Evolutionary conservation across 2,888 invertebrate genomes (phyloP).

Genomic region (Netelia virgata): DNA sequence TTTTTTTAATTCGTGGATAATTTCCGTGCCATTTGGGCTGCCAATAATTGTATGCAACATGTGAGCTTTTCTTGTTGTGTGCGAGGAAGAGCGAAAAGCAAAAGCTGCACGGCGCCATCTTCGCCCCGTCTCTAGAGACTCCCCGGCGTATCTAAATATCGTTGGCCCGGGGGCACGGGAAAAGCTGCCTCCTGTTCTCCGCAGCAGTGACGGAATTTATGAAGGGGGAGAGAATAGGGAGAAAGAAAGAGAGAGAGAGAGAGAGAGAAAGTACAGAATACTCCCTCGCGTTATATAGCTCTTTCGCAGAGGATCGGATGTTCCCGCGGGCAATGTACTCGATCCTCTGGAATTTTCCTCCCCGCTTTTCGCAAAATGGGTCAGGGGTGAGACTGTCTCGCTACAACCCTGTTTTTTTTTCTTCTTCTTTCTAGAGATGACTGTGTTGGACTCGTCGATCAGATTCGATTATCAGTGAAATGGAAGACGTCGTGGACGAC

Average conservation of each 20-base stretch:
- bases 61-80: constrained; percentile 1
- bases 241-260: constrained; percentile 24
- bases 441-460: constrained; percentile 20
- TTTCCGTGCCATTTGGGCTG: neutral
- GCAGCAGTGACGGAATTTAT: constrained; percentile 77
- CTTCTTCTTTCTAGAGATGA: constrained; percentile 25
- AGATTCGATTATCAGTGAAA: constrained; percentile 63
- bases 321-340: constrained; percentile 59
- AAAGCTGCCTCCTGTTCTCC: constrained; percentile 62
- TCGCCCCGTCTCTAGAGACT: constrained; percentile 50
- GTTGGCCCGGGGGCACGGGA: constrained; percentile 73
- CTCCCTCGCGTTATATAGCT: constrained; percentile 33
- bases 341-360: constrained; percentile 61
- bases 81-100: constrained; percentile 46
- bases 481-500: constrained; percentile 42
- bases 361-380: constrained; percentile 75
- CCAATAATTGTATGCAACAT: neutral
- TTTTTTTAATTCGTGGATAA: neutral
- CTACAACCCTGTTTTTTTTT: constrained; percentile 18
- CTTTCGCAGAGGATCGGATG: constrained; percentile 48
- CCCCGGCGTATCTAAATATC: constrained; percentile 77
- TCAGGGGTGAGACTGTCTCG: constrained; percentile 73
- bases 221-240: constrained; percentile 57
- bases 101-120: constrained; percentile 40
- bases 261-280: constrained; percentile 24